Evolutionary conservation across 2,888 invertebrate species (phyloP).

Genomic region (Tyria jacobaeae): DNA sequence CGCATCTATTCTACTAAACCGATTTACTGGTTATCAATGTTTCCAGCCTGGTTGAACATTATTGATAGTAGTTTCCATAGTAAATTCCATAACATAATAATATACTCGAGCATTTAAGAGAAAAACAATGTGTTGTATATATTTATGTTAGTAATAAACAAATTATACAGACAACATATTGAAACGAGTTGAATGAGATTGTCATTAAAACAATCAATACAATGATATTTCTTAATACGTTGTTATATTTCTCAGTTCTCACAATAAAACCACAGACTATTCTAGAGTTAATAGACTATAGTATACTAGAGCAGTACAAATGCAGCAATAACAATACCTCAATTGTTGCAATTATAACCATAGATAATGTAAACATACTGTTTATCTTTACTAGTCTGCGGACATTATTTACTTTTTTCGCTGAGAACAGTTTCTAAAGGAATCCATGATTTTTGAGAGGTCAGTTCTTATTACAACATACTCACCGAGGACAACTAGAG

Average conservation of each 20-base stretch:
- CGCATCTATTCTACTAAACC: too few species aligned
- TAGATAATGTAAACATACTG: conserved; percentile 1
- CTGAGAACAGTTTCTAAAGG: too few species aligned
- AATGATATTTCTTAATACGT: not conserved
- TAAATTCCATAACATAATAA: too few species aligned
- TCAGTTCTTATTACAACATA: too few species aligned
- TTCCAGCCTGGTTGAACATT: too few species aligned
- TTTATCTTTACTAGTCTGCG: not conserved
- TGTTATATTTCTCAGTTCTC: conserved; percentile 1
- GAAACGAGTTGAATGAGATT: not conserved
- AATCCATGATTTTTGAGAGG: too few species aligned
- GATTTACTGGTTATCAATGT: too few species aligned
- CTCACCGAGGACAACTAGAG: too few species aligned
- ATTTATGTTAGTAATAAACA: not conserved
- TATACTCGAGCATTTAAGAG: too few species aligned
- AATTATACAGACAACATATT: not conserved
- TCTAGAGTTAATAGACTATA: conserved; percentile 2
- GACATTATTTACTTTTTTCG: not conserved
- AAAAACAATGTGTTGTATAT: not conserved
- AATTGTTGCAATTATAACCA: conserved; percentile 1
- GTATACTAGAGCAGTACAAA: conserved; percentile 5
- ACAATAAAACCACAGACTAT: not conserved
- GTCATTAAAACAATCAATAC: not conserved
- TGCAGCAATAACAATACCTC: conserved; percentile 6
- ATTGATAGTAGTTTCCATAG: too few species aligned